Conservation (phyloP, 2,113 vertebrate genomes). For the Bubo blakistoni region DNA sequence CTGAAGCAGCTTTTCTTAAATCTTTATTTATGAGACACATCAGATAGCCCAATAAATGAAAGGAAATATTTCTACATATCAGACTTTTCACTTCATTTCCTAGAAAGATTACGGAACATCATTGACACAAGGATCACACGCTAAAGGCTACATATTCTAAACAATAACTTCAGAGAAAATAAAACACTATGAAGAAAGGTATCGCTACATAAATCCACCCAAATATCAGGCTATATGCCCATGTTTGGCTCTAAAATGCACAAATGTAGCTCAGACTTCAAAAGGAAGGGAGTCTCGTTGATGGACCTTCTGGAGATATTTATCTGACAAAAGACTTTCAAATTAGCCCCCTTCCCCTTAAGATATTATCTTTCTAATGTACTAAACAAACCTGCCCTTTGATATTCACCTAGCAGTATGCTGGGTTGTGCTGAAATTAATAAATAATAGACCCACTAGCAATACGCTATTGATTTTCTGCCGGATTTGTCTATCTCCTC, state of each 20-base stretch:
- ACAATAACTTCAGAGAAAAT: not conserved
- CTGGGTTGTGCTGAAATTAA: conserved; percentile 33
- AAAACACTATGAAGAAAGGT: not conserved
- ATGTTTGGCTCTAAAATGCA: not conserved
- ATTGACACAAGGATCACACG: not conserved
- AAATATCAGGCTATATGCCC: not conserved
- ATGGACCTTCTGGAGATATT: not conserved
- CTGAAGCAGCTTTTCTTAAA: conserved; percentile 55
- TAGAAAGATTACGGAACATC: conserved; percentile 6
- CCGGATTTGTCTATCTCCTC: conserved; percentile 40
- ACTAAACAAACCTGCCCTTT: not conserved
- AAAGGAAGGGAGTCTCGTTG: not conserved
- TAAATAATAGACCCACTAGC: conserved; percentile 55
- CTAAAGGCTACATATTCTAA: not conserved
- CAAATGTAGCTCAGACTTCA: not conserved
- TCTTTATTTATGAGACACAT: conserved; percentile 57
- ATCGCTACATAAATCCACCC: not conserved
- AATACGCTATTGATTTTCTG: conserved; percentile 53
- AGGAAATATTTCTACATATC: not conserved
- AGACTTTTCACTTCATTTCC: conserved; percentile 38
- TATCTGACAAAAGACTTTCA: not conserved
- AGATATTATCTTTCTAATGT: not conserved
- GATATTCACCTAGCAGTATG: conserved; percentile 1
- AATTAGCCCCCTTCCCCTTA: not conserved
- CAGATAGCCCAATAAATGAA: not conserved